phyloP scores from a whole-genome alignment of 2,888 invertebrate species.

The Aphidius colemani region DNA sequence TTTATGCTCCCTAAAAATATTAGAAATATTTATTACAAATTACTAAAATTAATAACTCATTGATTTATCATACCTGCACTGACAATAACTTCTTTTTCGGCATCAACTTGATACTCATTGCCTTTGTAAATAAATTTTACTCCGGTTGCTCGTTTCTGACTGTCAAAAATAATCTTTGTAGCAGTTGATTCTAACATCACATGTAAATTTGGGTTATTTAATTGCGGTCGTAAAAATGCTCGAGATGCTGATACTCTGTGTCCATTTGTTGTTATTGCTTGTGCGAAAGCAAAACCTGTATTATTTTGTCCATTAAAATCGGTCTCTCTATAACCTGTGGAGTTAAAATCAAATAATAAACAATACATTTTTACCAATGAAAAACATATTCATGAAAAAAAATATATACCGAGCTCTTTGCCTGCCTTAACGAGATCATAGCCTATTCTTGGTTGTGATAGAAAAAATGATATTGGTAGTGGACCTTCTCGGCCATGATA shows the following conservation, averaged over 20 bases:
- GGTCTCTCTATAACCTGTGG: conserved; percentile 50
- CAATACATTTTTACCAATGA: too few species aligned
- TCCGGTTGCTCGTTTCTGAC: conserved; percentile 62
- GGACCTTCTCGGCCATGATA: too few species aligned
- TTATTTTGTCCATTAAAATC: conserved; percentile 71
- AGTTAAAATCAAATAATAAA: too few species aligned
- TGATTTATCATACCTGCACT: conserved; percentile 61
- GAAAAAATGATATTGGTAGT: too few species aligned
- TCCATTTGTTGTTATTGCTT: conserved; percentile 68
- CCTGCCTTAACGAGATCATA: too few species aligned
- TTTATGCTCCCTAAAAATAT: conserved; percentile 61
- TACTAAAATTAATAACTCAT: too few species aligned
- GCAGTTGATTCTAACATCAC: conserved; percentile 68
- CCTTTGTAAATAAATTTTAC: conserved; percentile 64
- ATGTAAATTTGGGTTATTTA: conserved; percentile 66
- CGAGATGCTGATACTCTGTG: conserved; percentile 67
- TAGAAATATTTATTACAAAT: too few species aligned
- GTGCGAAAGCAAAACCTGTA: conserved; percentile 71
- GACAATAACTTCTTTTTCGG: conserved; percentile 63
- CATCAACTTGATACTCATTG: conserved; percentile 40
- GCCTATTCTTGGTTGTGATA: too few species aligned
- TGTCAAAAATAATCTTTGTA: conserved; percentile 63
- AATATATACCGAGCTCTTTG: too few species aligned
- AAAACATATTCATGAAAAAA: too few species aligned
- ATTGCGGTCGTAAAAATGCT: conserved; percentile 66